Evolutionary conservation across 2,113 vertebrate species (phyloP).

Genomic region (Chitala chitala): DNA sequence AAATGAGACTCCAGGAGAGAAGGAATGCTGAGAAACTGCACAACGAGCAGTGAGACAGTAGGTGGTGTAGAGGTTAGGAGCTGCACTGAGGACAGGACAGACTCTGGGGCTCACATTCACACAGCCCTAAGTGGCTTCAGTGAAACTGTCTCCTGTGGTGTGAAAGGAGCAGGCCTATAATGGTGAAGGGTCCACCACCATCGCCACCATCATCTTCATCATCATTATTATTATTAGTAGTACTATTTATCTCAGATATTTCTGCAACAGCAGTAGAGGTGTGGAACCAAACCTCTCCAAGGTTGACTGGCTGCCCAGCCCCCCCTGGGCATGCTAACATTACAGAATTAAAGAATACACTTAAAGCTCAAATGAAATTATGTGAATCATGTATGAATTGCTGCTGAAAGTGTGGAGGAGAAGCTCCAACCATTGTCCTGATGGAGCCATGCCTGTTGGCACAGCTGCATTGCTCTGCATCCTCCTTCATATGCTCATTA

Average conservation of each 20-base stretch:
- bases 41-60: neutral
- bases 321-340: too few relatives aligned
- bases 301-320: too few relatives aligned
- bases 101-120: too few relatives aligned
- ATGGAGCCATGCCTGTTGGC: neutral
- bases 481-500: neutral
- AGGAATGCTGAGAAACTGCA: neutral
- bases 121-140: neutral
- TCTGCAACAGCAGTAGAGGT: too few relatives aligned
- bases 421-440: too few relatives aligned
- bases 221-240: too few relatives aligned
- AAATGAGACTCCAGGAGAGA: neutral
- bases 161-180: too few relatives aligned
- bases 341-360: neutral
- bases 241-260: too few relatives aligned
- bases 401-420: slow-evolving; percentile 19
- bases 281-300: too few relatives aligned
- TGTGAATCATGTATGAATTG: slow-evolving; percentile 12
- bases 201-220: too few relatives aligned
- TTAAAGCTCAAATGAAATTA: slow-evolving; percentile 9
- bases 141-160: too few relatives aligned
- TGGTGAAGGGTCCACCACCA: too few relatives aligned
- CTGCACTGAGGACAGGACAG: neutral
- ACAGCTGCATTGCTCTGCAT: neutral
- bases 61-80: neutral